phyloP scores from a whole-genome alignment of 2,888 invertebrate genomes.

The Hirtodrosophila confusa region DNA sequence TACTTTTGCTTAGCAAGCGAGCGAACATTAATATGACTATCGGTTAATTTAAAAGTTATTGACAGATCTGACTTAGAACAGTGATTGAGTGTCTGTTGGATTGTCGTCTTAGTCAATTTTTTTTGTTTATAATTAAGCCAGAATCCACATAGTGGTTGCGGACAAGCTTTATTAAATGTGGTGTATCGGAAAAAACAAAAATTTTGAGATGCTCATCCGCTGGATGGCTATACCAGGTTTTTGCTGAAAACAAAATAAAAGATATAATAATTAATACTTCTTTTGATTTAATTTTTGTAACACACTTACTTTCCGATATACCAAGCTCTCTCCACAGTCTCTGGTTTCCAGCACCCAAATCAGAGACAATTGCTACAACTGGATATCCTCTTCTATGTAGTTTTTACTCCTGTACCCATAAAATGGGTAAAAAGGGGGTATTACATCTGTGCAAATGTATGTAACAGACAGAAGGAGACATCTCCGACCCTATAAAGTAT shows the following conservation, averaged over 20 bases:
- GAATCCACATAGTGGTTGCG: slow-evolving; percentile 17
- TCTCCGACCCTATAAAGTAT: too few species aligned
- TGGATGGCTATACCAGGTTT: slow-evolving; percentile 28
- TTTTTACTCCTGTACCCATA: too few species aligned
- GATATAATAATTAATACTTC: not conserved
- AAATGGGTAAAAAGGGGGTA: too few species aligned
- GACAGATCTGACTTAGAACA: slow-evolving; percentile 16
- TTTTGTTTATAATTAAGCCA: slow-evolving; percentile 9
- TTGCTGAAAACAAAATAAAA: slow-evolving; percentile 6
- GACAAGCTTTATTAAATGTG: slow-evolving; percentile 12
- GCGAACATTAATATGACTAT: slow-evolving; percentile 17
- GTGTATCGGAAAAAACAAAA: slow-evolving; percentile 18
- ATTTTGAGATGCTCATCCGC: slow-evolving; percentile 14
- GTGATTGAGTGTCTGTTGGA: slow-evolving; percentile 16
- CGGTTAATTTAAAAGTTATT: slow-evolving; percentile 14
- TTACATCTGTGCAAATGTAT: too few species aligned
- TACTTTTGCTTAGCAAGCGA: slow-evolving; percentile 15
- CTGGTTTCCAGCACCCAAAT: slow-evolving; percentile 14
- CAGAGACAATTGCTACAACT: slow-evolving; percentile 12
- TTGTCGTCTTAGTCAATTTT: slow-evolving; percentile 18
- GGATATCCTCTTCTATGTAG: slow-evolving; percentile 7
- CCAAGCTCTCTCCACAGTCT: slow-evolving; percentile 20
- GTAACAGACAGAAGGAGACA: too few species aligned
- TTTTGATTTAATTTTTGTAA: slow-evolving; percentile 1
- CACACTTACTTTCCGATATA: slow-evolving; percentile 22